These are phyloP conservation scores for Ylistrum balloti DNA, from an alignment of 1,140 invertebrate species.

Conservation along the genomic window DNA sequence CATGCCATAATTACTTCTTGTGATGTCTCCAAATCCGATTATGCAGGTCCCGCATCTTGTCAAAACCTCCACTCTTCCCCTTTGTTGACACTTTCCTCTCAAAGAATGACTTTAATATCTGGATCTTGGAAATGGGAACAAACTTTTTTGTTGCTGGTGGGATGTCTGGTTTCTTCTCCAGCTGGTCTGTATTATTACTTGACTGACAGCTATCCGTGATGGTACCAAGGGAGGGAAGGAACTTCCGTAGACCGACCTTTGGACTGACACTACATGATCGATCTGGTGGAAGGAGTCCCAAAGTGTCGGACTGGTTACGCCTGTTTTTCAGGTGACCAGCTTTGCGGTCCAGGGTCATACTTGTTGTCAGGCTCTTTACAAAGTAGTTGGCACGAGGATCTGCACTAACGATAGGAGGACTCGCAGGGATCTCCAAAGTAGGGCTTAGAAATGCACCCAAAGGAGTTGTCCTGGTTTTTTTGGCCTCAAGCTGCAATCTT, in stretches of 20 bases:
- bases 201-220: constrained; percentile 53
- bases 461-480: constrained; percentile 78
- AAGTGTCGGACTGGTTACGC: constrained; percentile 45
- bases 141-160: constrained; percentile 47
- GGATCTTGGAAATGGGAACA: constrained; percentile 75
- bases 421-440: constrained; percentile 60
- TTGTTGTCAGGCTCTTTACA: constrained; percentile 74
- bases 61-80: neutral
- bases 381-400: constrained; percentile 67
- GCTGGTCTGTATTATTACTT: constrained; percentile 48
- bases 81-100: constrained; percentile 72
- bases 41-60: neutral
- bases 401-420: constrained; percentile 58
- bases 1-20: constrained; percentile 54
- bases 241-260: constrained; percentile 47
- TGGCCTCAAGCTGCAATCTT: constrained; percentile 74
- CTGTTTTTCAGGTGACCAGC: constrained; percentile 43
- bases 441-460: constrained; percentile 55
- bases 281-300: constrained; percentile 43
- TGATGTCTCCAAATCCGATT: neutral
- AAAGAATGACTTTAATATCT: constrained; percentile 79
- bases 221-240: constrained; percentile 55
- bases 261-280: constrained; percentile 60
- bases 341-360: constrained; percentile 77
- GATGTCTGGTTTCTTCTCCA: neutral